phyloP scores from a whole-genome alignment of 1,140 invertebrate genomes.

The Coenobita brevimanus region DNA sequence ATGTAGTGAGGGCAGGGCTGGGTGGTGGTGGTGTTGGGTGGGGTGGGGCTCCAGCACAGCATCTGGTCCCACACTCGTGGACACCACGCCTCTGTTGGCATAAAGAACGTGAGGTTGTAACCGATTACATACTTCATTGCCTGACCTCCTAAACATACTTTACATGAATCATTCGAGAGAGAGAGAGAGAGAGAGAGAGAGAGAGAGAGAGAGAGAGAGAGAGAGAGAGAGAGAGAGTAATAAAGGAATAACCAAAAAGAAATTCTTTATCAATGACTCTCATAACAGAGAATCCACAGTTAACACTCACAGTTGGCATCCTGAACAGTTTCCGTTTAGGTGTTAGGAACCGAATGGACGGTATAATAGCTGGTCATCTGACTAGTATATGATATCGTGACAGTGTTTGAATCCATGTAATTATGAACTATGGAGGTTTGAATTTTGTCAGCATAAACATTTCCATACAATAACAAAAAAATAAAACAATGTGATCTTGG shows the following conservation, averaged over 20 bases:
- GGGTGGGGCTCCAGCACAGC: constrained; percentile 30
- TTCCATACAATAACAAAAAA: too few species aligned
- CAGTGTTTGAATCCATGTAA: too few species aligned
- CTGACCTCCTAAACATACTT: neutral
- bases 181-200: neutral
- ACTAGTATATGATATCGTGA: too few species aligned
- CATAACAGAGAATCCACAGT: too few species aligned
- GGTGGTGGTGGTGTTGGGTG: constrained; percentile 33
- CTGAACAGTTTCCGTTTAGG: too few species aligned
- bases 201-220: neutral
- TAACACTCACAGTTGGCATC: too few species aligned
- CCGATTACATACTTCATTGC: neutral
- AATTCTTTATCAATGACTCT: too few species aligned
- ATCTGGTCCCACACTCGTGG: constrained; percentile 43
- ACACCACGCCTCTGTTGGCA: constrained; percentile 8
- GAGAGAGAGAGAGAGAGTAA: neutral
- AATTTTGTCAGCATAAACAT: too few species aligned
- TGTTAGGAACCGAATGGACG: too few species aligned
- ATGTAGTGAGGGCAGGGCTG: constrained; percentile 32
- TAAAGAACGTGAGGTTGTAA: neutral
- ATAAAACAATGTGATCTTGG: too few species aligned
- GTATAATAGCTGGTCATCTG: too few species aligned
- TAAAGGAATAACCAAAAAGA: neutral
- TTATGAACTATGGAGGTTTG: too few species aligned
- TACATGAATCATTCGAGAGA: neutral